Conservation (phyloP, 2,888 invertebrate genomes). For the Philonicus albiceps region DNA sequence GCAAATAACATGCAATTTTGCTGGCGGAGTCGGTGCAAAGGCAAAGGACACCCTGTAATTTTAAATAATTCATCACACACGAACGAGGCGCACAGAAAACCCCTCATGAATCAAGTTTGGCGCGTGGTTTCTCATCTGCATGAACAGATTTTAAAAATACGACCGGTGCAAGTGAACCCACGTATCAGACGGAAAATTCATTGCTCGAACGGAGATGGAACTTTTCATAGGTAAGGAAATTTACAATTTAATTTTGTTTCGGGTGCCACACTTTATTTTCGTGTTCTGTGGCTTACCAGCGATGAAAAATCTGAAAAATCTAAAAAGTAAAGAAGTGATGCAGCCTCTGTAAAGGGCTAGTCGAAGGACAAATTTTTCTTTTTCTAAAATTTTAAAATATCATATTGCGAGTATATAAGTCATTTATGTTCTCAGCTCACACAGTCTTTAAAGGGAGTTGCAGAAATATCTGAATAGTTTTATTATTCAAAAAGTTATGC, state of each 20-base stretch:
- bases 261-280: neutral
- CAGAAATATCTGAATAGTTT: no score
- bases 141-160: neutral
- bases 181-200: neutral
- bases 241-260: neutral
- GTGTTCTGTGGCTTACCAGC: neutral
- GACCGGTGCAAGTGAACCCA: neutral
- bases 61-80: neutral
- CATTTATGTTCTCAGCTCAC: no score
- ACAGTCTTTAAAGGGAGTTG: no score
- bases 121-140: neutral
- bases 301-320: neutral
- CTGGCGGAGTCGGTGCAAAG: neutral
- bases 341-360: neutral
- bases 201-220: neutral
- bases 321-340: no score
- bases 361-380: no score
- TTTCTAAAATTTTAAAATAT: no score
- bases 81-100: neutral
- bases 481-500: no score
- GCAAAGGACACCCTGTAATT: neutral
- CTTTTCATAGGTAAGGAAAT: neutral
- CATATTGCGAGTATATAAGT: no score
- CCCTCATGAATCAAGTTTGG: neutral
- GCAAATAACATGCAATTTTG: neutral